Percentiles rank a stretch among this genome's conserved stretches.
Evolutionary conservation across 92 coral and sea anemone species (phyloP).

Genomic region (Palythoa grandiflora): DNA sequence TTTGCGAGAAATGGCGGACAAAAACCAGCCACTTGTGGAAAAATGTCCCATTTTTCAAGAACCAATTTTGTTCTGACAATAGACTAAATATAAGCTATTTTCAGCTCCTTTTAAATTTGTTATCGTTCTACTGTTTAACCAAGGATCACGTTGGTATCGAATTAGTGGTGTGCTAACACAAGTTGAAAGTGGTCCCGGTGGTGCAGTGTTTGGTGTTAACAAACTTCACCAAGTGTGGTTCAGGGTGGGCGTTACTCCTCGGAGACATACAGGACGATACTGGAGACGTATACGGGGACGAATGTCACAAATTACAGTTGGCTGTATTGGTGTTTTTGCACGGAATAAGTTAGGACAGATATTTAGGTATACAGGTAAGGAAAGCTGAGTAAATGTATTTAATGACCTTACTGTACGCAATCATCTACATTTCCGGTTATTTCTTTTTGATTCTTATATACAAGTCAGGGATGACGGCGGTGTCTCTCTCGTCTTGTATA

Average conservation of each 20-base stretch:
- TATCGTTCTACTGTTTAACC: too few relatives aligned
- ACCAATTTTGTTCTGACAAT: not conserved
- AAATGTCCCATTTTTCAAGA: not conserved
- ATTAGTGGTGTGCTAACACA: not conserved
- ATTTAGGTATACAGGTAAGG: slow-evolving; percentile 34
- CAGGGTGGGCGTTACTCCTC: slow-evolving; percentile 23
- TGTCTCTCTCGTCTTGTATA: too few relatives aligned
- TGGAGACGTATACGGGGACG: slow-evolving; percentile 46
- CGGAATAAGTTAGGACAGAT: slow-evolving; percentile 31
- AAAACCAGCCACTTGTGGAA: not conserved
- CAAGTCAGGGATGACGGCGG: not conserved
- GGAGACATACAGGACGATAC: slow-evolving; percentile 19
- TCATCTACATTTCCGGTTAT: not conserved
- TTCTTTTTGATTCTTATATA: not conserved
- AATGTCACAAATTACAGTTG: slow-evolving; percentile 19
- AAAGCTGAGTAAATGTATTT: not conserved
- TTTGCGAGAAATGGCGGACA: too few relatives aligned
- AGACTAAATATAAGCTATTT: not conserved
- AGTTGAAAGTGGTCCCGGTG: slow-evolving; percentile 40
- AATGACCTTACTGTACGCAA: not conserved
- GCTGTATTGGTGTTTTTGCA: slow-evolving; percentile 18
- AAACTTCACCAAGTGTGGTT: slow-evolving; percentile 8
- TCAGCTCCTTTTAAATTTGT: too few relatives aligned
- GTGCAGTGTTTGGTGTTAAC: slow-evolving; percentile 29
- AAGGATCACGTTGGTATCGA: not conserved